Conservation (phyloP, 2,113 vertebrate species). For the Neolamprologus tretocephalus region DNA sequence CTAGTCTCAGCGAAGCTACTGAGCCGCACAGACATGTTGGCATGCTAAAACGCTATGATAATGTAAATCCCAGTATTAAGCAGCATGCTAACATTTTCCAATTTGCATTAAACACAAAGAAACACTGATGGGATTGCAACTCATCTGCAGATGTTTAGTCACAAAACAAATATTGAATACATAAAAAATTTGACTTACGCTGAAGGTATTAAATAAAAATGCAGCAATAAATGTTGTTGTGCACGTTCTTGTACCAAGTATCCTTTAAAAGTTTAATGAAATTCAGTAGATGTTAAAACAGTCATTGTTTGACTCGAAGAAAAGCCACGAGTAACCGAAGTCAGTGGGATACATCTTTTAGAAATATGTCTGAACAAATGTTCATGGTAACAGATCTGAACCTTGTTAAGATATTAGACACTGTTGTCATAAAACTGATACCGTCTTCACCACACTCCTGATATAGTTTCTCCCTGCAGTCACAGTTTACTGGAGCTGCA, state of each 20-base stretch:
- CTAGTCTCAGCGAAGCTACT: background rate
- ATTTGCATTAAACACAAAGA: background rate
- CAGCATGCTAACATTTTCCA: background rate
- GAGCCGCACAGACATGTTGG: background rate
- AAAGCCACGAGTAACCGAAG: background rate
- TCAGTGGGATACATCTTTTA: background rate
- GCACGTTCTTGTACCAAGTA: background rate
- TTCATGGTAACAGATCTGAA: background rate
- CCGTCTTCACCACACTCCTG: background rate
- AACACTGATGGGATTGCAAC: background rate
- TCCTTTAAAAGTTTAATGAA: background rate
- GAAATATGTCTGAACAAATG: background rate
- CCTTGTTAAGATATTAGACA: background rate
- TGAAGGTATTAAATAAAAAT: background rate
- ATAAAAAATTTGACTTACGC: background rate
- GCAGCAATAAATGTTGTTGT: background rate
- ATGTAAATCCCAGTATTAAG: background rate
- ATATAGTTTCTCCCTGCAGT: background rate
- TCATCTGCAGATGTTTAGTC: background rate
- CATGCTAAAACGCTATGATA: background rate
- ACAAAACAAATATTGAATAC: background rate
- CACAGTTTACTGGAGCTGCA: background rate
- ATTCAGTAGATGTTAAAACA: background rate
- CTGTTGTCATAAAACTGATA: background rate
- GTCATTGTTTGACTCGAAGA: background rate